phyloP scores from a whole-genome alignment of 2,888 invertebrate species.

The Nectonema munidae region DNA sequence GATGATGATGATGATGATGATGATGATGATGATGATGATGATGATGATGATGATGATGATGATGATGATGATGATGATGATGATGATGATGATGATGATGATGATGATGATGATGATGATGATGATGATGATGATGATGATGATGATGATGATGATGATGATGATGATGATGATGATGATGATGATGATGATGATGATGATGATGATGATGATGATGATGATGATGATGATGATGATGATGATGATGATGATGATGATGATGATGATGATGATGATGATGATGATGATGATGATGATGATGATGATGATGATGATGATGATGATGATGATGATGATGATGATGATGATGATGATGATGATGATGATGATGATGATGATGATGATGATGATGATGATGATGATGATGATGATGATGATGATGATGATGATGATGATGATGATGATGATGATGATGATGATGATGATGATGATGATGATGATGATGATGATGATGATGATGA shows the following conservation, averaged over 20 bases:
- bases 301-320: conserved; percentile 16
- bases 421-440: conserved; percentile 17
- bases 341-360: conserved; percentile 16
- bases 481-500: conserved; percentile 16
- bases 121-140: conserved; percentile 10
- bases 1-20: conserved; percentile 12
- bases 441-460: conserved; percentile 16
- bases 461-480: conserved; percentile 14
- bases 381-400: conserved; percentile 15
- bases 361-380: conserved; percentile 15
- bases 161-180: conserved; percentile 12
- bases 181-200: conserved; percentile 11
- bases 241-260: conserved; percentile 10
- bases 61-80: conserved; percentile 11
- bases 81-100: conserved; percentile 11
- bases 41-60: conserved; percentile 10
- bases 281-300: conserved; percentile 14
- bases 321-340: conserved; percentile 17
- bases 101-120: conserved; percentile 11
- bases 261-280: conserved; percentile 11
- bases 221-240: conserved; percentile 10
- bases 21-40: conserved; percentile 12
- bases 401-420: conserved; percentile 17
- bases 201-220: conserved; percentile 10
- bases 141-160: conserved; percentile 10